Evolutionary conservation across 2,113 vertebrate genomes (phyloP).

Genomic region (Glaucomys volans): DNA sequence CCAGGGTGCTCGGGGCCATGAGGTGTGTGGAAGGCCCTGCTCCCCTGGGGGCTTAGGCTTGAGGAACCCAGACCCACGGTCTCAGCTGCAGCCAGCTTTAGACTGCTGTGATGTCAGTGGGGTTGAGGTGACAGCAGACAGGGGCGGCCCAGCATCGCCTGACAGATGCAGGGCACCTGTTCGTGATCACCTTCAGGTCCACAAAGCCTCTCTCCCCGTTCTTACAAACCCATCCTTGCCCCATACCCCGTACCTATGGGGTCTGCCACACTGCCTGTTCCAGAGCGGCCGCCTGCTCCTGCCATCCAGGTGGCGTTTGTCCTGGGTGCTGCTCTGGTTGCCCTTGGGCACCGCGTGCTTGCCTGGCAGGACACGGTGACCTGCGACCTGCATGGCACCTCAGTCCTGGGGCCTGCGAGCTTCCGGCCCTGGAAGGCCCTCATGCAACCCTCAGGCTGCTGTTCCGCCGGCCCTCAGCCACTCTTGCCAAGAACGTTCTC

Average conservation of each 20-base stretch:
- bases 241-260: too few relatives aligned
- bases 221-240: too few relatives aligned
- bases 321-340: too few relatives aligned
- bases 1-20: background rate
- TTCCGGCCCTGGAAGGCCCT: background rate
- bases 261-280: too few relatives aligned
- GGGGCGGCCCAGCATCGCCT: rapidly evolving
- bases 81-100: background rate
- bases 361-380: background rate
- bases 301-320: too few relatives aligned
- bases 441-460: background rate
- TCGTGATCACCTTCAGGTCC: too few relatives aligned
- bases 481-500: slow-evolving; percentile 66
- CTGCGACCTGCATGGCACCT: background rate
- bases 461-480: background rate
- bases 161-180: background rate
- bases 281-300: too few relatives aligned
- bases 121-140: background rate
- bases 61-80: background rate
- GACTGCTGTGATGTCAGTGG: background rate
- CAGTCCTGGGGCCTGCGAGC: rapidly evolving
- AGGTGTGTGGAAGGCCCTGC: background rate
- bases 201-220: too few relatives aligned
- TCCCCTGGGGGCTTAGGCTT: background rate
- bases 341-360: background rate